Conservation (phyloP, 2,888 invertebrate species). For the Sinohyriopsis cumingii region DNA sequence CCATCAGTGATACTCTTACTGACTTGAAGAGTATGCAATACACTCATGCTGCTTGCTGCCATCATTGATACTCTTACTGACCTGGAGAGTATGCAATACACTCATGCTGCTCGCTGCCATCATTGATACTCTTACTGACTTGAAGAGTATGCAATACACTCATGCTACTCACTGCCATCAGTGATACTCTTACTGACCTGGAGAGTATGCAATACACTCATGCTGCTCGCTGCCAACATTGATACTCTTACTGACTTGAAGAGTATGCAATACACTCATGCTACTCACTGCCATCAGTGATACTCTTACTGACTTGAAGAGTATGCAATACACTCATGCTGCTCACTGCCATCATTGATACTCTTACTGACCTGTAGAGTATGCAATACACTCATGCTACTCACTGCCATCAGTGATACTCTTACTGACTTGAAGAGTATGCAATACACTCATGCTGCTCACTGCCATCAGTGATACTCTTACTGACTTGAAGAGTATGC, state of each 20-base stretch:
- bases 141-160: no score
- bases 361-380: constrained; percentile 70
- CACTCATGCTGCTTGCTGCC: constrained; percentile 71
- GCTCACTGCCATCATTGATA: constrained; percentile 53
- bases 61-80: constrained; percentile 32
- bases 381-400: constrained; percentile 71
- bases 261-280: no score
- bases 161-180: no score
- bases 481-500: neutral
- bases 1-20: neutral
- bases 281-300: no score
- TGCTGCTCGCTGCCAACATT: no score
- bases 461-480: no score
- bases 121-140: no score
- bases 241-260: no score
- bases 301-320: constrained; percentile 69
- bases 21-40: constrained; percentile 73
- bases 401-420: constrained; percentile 45
- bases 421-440: no score
- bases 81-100: constrained; percentile 73
- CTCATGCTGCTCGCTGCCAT: constrained; percentile 70
- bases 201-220: neutral
- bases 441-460: no score
- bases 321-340: constrained; percentile 71
- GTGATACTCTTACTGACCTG: neutral